phyloP scores from a whole-genome alignment of 2,113 vertebrate species.

The Grantiella picta region DNA sequence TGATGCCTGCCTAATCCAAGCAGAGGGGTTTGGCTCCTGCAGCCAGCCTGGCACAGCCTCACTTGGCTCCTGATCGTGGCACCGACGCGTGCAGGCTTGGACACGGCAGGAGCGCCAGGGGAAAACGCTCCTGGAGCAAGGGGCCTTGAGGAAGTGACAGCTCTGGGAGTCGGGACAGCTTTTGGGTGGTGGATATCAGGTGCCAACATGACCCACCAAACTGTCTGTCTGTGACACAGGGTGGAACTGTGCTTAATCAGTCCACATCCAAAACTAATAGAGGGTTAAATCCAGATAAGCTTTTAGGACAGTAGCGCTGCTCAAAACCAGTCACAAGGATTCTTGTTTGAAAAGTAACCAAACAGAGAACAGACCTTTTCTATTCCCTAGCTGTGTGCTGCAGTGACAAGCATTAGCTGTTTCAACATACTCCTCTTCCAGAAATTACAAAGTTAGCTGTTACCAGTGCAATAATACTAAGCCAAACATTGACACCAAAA shows the following conservation, averaged over 20 bases:
- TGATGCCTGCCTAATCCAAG: neutral
- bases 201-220: neutral
- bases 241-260: neutral
- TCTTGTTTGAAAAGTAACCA: neutral
- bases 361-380: neutral
- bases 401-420: neutral
- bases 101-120: accelerated
- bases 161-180: neutral
- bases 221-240: neutral
- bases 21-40: neutral
- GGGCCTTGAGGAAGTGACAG: neutral
- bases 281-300: neutral
- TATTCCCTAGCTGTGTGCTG: neutral
- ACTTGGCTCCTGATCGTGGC: neutral
- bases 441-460: neutral
- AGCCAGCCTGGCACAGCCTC: neutral
- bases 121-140: neutral
- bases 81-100: neutral
- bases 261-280: neutral
- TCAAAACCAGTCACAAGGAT: neutral
- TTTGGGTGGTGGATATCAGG: neutral
- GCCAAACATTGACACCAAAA: neutral
- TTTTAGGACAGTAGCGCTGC: neutral
- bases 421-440: neutral
- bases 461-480: neutral